Evolutionary conservation across 1,140 invertebrate species (phyloP).

Genomic region (Orius laevigatus): DNA sequence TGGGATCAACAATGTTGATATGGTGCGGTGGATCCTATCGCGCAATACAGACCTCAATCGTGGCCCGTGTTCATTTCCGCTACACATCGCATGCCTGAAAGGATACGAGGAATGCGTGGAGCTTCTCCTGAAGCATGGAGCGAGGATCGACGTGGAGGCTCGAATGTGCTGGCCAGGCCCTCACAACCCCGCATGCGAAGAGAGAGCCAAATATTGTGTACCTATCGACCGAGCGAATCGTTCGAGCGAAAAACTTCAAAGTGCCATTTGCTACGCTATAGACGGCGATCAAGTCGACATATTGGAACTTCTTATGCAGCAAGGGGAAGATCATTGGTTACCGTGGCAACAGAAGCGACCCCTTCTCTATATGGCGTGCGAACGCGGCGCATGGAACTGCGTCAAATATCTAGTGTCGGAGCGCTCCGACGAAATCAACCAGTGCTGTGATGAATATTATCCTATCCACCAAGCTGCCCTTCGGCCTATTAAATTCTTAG

Average conservation of each 20-base stretch:
- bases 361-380: slow-evolving; percentile 47
- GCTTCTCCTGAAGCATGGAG: slow-evolving; percentile 31
- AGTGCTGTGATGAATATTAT: slow-evolving; percentile 58
- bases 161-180: slow-evolving; percentile 50
- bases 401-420: slow-evolving; percentile 45
- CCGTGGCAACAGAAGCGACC: slow-evolving; percentile 37
- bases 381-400: slow-evolving; percentile 51
- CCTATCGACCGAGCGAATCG: slow-evolving; percentile 22
- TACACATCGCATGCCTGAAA: slow-evolving; percentile 54
- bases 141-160: slow-evolving; percentile 30
- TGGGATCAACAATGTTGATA: slow-evolving; percentile 50
- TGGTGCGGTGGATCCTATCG: slow-evolving; percentile 46
- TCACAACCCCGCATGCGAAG: slow-evolving; percentile 52
- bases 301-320: slow-evolving; percentile 44
- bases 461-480: slow-evolving; percentile 55
- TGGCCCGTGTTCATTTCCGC: slow-evolving; percentile 49
- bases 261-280: slow-evolving; percentile 53
- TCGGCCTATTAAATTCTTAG: slow-evolving; percentile 47
- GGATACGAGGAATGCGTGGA: slow-evolving; percentile 37
- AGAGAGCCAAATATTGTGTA: slow-evolving; percentile 37
- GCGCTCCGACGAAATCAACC: slow-evolving; percentile 51
- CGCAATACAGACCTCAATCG: slow-evolving; percentile 49
- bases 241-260: slow-evolving; percentile 43
- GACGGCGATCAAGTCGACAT: slow-evolving; percentile 47
- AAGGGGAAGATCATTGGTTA: slow-evolving; percentile 51